Percentiles rank a stretch among this genome's conserved stretches.
Evolutionary conservation across 2,888 invertebrate species (phyloP).

Genomic region (Ellobium chinense): DNA sequence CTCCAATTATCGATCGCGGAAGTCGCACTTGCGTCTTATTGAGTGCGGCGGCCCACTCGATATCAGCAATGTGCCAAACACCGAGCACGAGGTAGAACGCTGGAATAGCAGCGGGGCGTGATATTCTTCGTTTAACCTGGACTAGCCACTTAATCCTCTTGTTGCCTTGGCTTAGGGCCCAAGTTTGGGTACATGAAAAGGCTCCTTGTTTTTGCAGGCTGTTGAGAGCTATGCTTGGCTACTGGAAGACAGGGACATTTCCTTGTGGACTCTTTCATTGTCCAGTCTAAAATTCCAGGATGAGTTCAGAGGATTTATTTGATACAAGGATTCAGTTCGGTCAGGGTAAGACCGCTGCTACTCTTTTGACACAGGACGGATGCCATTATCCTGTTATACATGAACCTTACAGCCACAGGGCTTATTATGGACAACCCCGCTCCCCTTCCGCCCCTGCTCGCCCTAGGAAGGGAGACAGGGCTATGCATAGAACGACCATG

Average conservation of each 20-base stretch:
- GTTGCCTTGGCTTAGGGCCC: not conserved
- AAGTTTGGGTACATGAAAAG: not conserved
- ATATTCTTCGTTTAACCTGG: not conserved
- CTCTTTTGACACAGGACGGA: conserved; percentile 67
- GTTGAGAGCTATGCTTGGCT: not conserved
- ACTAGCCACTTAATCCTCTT: not conserved
- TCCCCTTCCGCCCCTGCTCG: conserved; percentile 57
- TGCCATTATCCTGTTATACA: conserved; percentile 67
- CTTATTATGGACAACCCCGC: conserved; percentile 54
- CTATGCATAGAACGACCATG: conserved; percentile 71
- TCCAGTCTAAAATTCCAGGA: too few relatives aligned
- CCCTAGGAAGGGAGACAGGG: conserved; percentile 60
- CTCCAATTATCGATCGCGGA: not conserved
- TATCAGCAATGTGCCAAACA: not conserved
- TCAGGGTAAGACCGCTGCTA: conserved; percentile 66
- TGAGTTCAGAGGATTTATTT: conserved; percentile 42
- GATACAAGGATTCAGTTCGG: conserved; percentile 52
- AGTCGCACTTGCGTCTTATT: not conserved
- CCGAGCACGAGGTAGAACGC: not conserved
- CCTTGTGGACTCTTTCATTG: too few relatives aligned
- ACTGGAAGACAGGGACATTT: not conserved
- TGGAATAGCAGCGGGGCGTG: not conserved
- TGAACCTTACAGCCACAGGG: conserved; percentile 60
- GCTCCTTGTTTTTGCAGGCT: not conserved
- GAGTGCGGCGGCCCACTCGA: not conserved